These are phyloP conservation scores for Rotaria macrura DNA, from an alignment of 2,888 invertebrate genomes.

Conservation along the genomic window DNA sequence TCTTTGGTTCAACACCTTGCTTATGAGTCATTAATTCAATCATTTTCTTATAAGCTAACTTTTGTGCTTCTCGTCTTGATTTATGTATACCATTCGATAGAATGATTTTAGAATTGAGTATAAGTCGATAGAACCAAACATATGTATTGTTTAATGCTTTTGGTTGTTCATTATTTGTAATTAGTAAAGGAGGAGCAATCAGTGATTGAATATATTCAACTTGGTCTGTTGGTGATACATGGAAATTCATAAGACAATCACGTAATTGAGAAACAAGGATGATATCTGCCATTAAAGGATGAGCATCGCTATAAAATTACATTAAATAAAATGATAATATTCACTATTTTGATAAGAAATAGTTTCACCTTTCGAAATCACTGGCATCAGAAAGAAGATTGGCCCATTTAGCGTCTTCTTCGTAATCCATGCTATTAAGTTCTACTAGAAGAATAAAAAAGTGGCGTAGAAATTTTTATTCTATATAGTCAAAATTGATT, in stretches of 20 bases:
- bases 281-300: not conserved
- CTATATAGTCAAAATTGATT: too few species aligned
- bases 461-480: too few species aligned
- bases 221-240: not conserved
- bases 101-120: not conserved
- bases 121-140: not conserved
- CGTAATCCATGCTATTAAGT: not conserved
- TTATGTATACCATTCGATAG: not conserved
- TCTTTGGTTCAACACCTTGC: not conserved
- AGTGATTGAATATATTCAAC: not conserved
- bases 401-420: not conserved
- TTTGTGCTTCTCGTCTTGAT: not conserved
- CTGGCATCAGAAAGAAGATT: not conserved
- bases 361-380: not conserved
- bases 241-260: not conserved
- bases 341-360: too few species aligned
- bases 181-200: not conserved
- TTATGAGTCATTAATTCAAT: not conserved
- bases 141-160: not conserved
- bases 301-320: not conserved
- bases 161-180: not conserved
- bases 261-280: not conserved
- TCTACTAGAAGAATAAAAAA: too few species aligned
- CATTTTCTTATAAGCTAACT: not conserved
- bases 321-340: not conserved